phyloP scores from a whole-genome alignment of 2,113 vertebrate species.

The Cettia cetti region DNA sequence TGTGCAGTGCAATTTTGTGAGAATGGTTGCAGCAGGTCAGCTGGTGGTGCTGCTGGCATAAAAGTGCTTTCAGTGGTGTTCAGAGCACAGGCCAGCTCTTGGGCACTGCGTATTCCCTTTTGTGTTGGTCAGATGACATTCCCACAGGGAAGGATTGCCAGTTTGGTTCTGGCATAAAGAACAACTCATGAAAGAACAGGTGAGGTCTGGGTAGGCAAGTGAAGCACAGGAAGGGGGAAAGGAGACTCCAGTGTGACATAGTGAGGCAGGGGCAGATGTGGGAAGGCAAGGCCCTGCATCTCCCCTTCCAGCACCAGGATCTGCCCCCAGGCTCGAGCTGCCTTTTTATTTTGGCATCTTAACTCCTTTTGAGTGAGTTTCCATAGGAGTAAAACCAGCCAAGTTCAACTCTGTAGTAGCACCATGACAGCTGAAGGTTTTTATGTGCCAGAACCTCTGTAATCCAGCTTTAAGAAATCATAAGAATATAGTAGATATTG shows the following conservation, averaged over 20 bases:
- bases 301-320: not conserved
- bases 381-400: not conserved
- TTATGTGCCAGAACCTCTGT: not conserved
- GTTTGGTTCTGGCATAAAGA: not conserved
- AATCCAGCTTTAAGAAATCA: not conserved
- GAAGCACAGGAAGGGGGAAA: not conserved
- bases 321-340: rapidly evolving
- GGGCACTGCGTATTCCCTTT: rapidly evolving
- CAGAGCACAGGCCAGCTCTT: not conserved
- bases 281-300: not conserved
- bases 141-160: rapidly evolving
- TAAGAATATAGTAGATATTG: not conserved
- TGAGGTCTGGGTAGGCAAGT: not conserved
- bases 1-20: not conserved
- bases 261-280: not conserved
- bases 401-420: not conserved
- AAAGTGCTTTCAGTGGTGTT: rapidly evolving
- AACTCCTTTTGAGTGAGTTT: not conserved
- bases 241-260: not conserved
- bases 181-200: not conserved
- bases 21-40: rapidly evolving
- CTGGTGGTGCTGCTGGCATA: not conserved
- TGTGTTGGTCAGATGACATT: too few relatives aligned
- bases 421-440: not conserved
- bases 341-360: not conserved